phyloP scores from a whole-genome alignment of 2,888 invertebrate genomes.

The Patella ulyssiponensis region DNA sequence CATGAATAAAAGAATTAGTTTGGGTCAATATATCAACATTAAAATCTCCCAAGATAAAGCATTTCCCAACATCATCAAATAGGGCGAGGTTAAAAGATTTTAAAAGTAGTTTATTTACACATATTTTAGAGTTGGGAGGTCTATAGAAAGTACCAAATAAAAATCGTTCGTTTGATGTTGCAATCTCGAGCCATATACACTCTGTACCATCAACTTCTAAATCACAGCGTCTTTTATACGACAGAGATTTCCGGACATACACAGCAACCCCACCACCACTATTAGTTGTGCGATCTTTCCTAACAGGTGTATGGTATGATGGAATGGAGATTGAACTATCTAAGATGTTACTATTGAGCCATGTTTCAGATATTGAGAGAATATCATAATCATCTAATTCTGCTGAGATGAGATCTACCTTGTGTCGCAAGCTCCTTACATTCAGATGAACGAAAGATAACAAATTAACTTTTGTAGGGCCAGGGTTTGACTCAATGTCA shows the following conservation, averaged over 20 bases:
- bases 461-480: background rate
- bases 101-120: background rate
- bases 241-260: background rate
- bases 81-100: background rate
- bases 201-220: background rate
- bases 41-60: slow-evolving; percentile 13
- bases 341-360: background rate
- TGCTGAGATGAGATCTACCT: background rate
- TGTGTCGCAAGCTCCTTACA: slow-evolving; percentile 4
- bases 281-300: background rate
- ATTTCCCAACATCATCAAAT: background rate
- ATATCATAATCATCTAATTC: background rate
- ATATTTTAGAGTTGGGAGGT: background rate
- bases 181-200: background rate
- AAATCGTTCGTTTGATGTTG: background rate
- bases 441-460: slow-evolving; percentile 10
- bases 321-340: background rate
- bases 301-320: background rate
- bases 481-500: slow-evolving; percentile 5
- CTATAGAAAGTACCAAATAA: slow-evolving; percentile 2
- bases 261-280: slow-evolving; percentile 6
- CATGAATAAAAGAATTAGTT: slow-evolving; percentile 9
- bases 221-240: background rate
- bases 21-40: background rate
- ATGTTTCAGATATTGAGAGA: slow-evolving; percentile 1